Base-by-base conservation (phyloP, 2,888 invertebrate species). In the Lasioglossum vierecki region DNA sequence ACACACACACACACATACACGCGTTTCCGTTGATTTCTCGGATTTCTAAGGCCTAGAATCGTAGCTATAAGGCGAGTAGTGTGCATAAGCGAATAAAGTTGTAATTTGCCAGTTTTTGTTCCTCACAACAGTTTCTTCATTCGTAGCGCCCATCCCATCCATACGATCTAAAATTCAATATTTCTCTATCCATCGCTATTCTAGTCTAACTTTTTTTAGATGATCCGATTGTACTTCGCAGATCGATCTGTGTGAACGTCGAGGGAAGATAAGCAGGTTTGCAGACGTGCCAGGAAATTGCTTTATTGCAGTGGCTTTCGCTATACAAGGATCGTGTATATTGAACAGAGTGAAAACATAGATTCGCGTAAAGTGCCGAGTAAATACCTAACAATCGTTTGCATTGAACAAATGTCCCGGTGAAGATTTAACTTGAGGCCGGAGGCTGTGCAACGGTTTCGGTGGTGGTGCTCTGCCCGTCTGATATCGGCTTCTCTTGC, bases 401-500 rank as follows among this genome's bases (percentile, higher is more conserved):
- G 35, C 74, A 22, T 30, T 22, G 49, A 73, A 44, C 26, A 57
- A 63, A 41, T 46, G 22, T 75, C 60, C 26, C 49, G 6, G 6
- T 79, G 18, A 13, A 30, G 60, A 57, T 77, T 80, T 92, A 93
- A 80, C 90, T 89, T 70, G 92, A 86, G 35, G 92, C 89, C 63
- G 92, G 30, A 35, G 66, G 83, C 44, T 92, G 90, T 79, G 92
- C 76, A 9, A 92, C 92, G 49, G 91, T 88, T 89, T 94, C 94
- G 39, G 94, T 93, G 26, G 93, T 94, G 35, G 93, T 94, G 74
- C 92, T 92, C 53, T 90, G 86, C 79, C 92, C 87, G n/a, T 93
- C 92, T 5, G 91, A 76, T 9, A 92, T 88, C 49, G 93, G 86
- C 76, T 94, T 93, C 84, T 95, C 95, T 85, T 94, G 94, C n/a